Base-by-base conservation (phyloP, 92 coral and sea anemone species). In the Montipora capitata region DNA sequence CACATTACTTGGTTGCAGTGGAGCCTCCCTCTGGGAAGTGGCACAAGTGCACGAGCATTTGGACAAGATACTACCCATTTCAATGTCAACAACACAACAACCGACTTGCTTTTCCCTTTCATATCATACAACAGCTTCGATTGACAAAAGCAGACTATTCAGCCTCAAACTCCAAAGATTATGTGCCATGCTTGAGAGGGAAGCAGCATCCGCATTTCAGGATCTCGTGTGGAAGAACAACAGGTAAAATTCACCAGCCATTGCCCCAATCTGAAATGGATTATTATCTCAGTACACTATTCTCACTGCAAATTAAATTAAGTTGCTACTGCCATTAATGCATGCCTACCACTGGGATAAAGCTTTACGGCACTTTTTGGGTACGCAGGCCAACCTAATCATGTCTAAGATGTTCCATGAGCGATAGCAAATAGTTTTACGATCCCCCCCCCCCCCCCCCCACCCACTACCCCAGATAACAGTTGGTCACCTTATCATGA, bases 51-150 rank as follows among this genome's bases (percentile, higher is more conserved):
- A 68, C 40, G 6, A 54, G 54, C 85, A 81, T 68, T 69, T 68
- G 11, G 77, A 40, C 67, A 39, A 39, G 17, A 69, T 10, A 43
- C 85, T 58, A 52, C 85, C 85, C 85, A 81, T 81, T 40, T 51
- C 17, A 61, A 40, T 68, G 66, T 68, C 38, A 42, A 65, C 66
- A 20, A 15, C 61, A 59, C 35, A 40, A 59, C 18, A 48, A 68
- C 67, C 68, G 76, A 52, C 85, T 52, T 69, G 42, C 57, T 16
- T 73, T 73, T 52, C 16, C 15, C 59, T 73, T 44, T 44, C 77
- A 45, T 68, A 63, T 68, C 85, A 69, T 68, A 40, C 66, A 54
- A 40, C 77, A 81, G 39, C n/a, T 81, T 6, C 35, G 35, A 27
- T 51, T 1, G 18, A 14, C 62, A 58, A 76, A 62, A 54, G 14